phyloP scores from a whole-genome alignment of 2,797 vertebrate species.

The Taenioides sp. region DNA sequence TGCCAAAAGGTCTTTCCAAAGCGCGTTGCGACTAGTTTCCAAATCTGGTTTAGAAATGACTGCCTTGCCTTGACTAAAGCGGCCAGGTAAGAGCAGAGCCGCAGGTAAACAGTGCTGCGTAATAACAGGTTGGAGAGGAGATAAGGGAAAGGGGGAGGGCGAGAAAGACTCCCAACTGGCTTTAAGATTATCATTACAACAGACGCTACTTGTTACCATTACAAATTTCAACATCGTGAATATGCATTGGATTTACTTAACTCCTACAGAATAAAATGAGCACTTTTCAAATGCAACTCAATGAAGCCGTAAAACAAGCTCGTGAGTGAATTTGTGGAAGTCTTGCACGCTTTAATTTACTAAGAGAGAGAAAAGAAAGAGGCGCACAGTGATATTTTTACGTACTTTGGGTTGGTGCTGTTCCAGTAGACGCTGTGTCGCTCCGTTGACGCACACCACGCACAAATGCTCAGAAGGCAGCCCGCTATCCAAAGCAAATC shows the following conservation, averaged over 20 bases:
- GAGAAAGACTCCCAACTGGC: conserved; percentile 40
- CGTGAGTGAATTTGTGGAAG: background rate
- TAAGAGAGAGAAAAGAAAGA: background rate
- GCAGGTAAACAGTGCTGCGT: conserved; percentile 53
- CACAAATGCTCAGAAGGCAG: conserved; percentile 65
- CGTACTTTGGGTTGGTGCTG: conserved; percentile 79
- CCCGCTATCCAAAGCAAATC: conserved; percentile 72
- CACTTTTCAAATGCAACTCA: conserved; percentile 11
- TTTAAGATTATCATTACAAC: conserved; percentile 69
- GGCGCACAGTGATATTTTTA: background rate
- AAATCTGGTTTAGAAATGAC: background rate
- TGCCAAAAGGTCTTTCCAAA: conserved; percentile 1
- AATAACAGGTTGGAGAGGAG: conserved; percentile 46
- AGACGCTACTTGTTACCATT: conserved; percentile 45
- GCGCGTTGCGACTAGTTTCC: background rate
- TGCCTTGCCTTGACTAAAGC: conserved; percentile 4
- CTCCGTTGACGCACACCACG: conserved; percentile 70
- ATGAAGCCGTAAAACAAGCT: background rate
- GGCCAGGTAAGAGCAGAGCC: conserved; percentile 40
- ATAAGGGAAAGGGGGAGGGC: background rate
- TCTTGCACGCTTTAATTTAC: background rate
- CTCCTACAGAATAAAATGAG: background rate
- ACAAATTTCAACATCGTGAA: conserved; percentile 51
- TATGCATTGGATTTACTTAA: conserved; percentile 41
- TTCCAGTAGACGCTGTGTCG: conserved; percentile 83